Base-by-base conservation (phyloP, 2,113 vertebrate species). In the Zosterops lateralis region DNA sequence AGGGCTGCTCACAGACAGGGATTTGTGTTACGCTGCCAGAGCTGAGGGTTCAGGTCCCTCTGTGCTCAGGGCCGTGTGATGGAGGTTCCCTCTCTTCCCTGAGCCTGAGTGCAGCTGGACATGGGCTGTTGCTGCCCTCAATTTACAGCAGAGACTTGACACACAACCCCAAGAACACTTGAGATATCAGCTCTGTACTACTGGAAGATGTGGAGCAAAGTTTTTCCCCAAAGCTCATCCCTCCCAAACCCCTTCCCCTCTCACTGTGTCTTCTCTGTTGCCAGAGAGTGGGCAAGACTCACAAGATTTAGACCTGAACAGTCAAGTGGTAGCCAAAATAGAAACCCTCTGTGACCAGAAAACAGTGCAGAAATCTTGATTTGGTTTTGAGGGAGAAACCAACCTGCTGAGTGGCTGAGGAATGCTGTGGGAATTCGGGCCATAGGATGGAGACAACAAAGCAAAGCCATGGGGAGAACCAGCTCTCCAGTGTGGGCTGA, bases 161-260 rank as follows among this genome's bases (percentile, higher is more conserved):
- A 21, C 28, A 32, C 13, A 51, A 3, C n/a, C 32, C 65, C 34
- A 34, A 11, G 31, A 12, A 3, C 26, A 26, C 16, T 42, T 22
- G 17, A 42, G 44, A 14, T 17, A 10, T 4, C 31, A 47, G 24
- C 20, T 45, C 72, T 54, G 14, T 32, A 6, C 42, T 31, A 2
- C 53, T 36, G 25, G 40, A 57, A 48, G 50, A 45, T 3, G 5
- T 11, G 6, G 3, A 50, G 29, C 29, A 84, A 29, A 34, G 19
- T 1, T 57, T 45, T 28, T 5, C 36, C 24, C 19, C 2, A 4
- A 32, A 21, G 2, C 1, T 65, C 11, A 1, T 42, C 21, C 22
- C 14, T 61, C 31, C 28, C 44, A 64, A 75, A 22, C 13, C 31
- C 31, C 14, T 67, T 80, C 45, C 18, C 14, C 19, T 61, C 60